Evolutionary conservation across 92 coral and sea anemone genomes (phyloP).

Genomic region (Palythoa grandis): DNA sequence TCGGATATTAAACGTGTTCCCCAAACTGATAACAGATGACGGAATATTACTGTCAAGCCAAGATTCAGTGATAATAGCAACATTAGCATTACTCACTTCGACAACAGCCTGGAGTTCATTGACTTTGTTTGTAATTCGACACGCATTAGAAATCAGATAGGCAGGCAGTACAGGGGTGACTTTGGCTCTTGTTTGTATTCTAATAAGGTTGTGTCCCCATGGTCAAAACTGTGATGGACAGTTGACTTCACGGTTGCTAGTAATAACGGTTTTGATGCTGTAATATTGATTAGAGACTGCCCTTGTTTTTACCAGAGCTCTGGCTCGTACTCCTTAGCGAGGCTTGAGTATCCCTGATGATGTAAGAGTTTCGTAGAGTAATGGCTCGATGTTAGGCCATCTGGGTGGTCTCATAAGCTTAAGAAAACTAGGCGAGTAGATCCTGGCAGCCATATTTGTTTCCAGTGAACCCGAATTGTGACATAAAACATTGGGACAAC

Average conservation of each 20-base stretch:
- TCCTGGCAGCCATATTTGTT: constrained; percentile 40
- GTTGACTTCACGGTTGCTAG: constrained; percentile 40
- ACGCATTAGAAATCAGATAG: constrained; percentile 41
- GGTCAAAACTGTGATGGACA: constrained; percentile 18
- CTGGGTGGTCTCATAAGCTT: constrained; percentile 44
- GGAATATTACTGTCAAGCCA: constrained; percentile 32
- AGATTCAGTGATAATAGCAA: constrained; percentile 53
- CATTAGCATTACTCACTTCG: constrained; percentile 39
- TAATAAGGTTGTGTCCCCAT: constrained; percentile 43
- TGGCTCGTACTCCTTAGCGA: constrained; percentile 43
- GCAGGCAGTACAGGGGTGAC: constrained; percentile 40
- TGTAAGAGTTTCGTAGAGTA: constrained; percentile 20
- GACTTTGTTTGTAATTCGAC: constrained; percentile 41
- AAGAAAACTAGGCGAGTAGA: constrained; percentile 49
- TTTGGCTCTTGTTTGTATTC: constrained; percentile 49
- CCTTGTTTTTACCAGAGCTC: constrained; percentile 38
- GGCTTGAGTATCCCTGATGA: constrained; percentile 47
- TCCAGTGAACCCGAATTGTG: constrained; percentile 35
- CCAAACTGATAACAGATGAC: too few relatives aligned
- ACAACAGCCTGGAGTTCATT: constrained; percentile 42
- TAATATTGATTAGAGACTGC: constrained; percentile 17
- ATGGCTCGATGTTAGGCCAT: constrained; percentile 25
- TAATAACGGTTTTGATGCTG: constrained; percentile 49
- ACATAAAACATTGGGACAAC: constrained; percentile 8
- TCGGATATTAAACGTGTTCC: constrained; percentile 24